phyloP scores from a whole-genome alignment of 2,888 invertebrate genomes.

The Acrobasis consociella region DNA sequence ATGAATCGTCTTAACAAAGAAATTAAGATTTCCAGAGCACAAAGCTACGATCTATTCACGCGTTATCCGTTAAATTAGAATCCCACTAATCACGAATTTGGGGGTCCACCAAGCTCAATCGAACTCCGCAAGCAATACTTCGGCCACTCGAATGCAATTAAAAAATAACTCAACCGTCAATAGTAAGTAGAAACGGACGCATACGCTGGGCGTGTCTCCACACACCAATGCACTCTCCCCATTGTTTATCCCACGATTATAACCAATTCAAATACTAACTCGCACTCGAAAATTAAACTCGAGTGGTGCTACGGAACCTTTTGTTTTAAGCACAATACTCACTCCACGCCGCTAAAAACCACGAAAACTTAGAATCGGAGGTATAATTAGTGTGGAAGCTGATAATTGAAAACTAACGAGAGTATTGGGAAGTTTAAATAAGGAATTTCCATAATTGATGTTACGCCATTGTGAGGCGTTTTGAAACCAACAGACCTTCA shows the following conservation, averaged over 20 bases:
- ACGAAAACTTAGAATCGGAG: constrained; percentile 49
- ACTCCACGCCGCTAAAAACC: constrained; percentile 44
- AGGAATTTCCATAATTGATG: constrained; percentile 25
- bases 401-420: constrained; percentile 25
- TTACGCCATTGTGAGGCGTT: constrained; percentile 21
- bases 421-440: constrained; percentile 24
- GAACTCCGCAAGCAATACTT: constrained; percentile 17
- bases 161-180: constrained; percentile 35
- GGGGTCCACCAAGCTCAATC: constrained; percentile 7
- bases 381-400: constrained; percentile 21
- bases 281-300: constrained; percentile 80
- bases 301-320: constrained; percentile 67
- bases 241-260: constrained; percentile 83
- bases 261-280: constrained; percentile 81
- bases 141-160: constrained; percentile 33
- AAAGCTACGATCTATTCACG: constrained; percentile 13
- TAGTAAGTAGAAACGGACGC: constrained; percentile 38
- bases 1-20: constrained; percentile 12
- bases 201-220: constrained; percentile 68
- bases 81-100: constrained; percentile 20
- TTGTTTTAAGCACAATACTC: constrained; percentile 78
- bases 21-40: constrained; percentile 19
- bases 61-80: constrained; percentile 21
- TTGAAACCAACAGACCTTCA: constrained; percentile 16
- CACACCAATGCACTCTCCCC: constrained; percentile 65